Evolutionary conservation across 1,140 invertebrate genomes (phyloP).

Genomic region (Adelges cooleyi): DNA sequence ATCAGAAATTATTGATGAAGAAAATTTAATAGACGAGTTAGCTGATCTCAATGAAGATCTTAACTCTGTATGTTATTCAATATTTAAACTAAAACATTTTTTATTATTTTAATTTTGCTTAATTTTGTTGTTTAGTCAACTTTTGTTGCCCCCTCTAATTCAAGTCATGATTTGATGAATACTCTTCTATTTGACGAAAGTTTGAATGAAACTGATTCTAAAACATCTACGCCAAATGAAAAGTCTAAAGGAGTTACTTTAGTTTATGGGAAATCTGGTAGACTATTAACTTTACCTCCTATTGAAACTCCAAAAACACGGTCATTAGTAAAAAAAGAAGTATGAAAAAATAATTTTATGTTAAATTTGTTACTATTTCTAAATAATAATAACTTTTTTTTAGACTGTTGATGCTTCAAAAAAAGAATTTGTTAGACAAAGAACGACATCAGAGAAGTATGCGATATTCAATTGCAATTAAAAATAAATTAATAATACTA

Average conservation of each 20-base stretch:
- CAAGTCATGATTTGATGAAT: constrained; percentile 24
- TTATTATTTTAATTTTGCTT: neutral
- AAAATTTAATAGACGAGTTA: constrained; percentile 19
- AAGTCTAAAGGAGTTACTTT: neutral
- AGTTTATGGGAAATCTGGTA: constrained; percentile 23
- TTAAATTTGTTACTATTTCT: neutral
- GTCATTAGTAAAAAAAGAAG: constrained; percentile 27
- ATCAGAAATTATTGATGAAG: constrained; percentile 14
- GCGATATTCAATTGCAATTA: neutral
- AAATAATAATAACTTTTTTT: neutral
- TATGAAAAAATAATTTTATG: neutral
- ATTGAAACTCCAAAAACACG: constrained; percentile 18
- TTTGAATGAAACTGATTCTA: neutral
- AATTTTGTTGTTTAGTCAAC: constrained; percentile 7
- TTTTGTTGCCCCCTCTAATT: constrained; percentile 24
- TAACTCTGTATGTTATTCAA: constrained; percentile 9
- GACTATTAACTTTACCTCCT: constrained; percentile 3
- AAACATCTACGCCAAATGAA: neutral
- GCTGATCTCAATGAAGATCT: constrained; percentile 25
- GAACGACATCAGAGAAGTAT: constrained; percentile 5
- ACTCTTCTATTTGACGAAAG: constrained; percentile 4
- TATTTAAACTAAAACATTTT: neutral
- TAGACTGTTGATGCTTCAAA: constrained; percentile 3
- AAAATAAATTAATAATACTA: neutral
- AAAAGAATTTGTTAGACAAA: constrained; percentile 16